These are phyloP conservation scores for Aricia artaxerxes DNA, from an alignment of 2,888 invertebrate genomes.

Conservation along the genomic window DNA sequence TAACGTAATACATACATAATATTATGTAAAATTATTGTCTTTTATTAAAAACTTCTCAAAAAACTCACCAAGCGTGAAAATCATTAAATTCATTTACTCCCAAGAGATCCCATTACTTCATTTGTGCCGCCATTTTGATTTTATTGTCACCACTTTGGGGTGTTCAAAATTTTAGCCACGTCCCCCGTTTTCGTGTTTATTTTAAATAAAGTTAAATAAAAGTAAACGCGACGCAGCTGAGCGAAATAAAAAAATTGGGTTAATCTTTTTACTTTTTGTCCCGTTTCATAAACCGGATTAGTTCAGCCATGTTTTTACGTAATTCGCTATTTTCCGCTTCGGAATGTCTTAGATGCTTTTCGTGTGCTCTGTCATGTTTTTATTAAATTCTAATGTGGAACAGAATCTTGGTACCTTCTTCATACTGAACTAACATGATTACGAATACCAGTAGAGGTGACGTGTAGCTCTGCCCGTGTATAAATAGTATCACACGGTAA, in stretches of 20 bases:
- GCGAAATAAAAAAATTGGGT: constrained; percentile 71
- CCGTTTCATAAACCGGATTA: constrained; percentile 29
- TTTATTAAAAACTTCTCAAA: neutral
- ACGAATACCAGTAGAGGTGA: no score
- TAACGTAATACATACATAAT: no score
- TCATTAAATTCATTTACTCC: neutral
- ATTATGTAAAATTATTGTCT: no score
- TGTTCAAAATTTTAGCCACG: constrained; percentile 69
- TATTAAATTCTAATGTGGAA: neutral
- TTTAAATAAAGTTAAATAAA: constrained; percentile 78
- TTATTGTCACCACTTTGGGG: constrained; percentile 30
- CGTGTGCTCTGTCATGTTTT: neutral
- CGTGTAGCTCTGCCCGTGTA: no score
- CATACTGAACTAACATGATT: no score
- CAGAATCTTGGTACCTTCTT: neutral
- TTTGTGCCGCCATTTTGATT: constrained; percentile 9
- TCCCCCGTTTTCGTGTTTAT: constrained; percentile 74
- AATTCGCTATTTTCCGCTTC: constrained; percentile 20
- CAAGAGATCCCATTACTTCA: neutral
- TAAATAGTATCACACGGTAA: no score
- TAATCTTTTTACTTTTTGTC: constrained; percentile 51
- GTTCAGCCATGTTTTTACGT: constrained; percentile 14
- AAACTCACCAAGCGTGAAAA: neutral
- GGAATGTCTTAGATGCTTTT: neutral
- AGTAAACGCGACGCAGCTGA: constrained; percentile 65